Evolutionary conservation across 2,888 invertebrate species (phyloP).

Genomic region (Lobophora halterata): DNA sequence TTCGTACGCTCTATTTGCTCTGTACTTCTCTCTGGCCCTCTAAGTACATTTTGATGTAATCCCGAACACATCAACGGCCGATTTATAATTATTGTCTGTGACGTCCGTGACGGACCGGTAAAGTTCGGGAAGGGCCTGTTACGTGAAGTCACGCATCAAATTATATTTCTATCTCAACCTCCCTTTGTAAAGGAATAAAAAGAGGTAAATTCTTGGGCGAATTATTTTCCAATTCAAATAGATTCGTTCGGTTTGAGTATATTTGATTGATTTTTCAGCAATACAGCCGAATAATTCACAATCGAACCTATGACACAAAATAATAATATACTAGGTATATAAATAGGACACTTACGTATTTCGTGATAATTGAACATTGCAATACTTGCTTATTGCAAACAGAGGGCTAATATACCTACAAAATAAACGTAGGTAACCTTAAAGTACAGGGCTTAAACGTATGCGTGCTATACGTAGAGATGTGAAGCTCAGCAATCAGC

Average conservation of each 20-base stretch:
- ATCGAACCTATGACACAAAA: too few relatives aligned
- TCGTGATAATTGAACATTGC: slow-evolving; percentile 10
- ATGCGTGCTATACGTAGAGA: slow-evolving; percentile 15
- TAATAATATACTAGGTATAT: too few relatives aligned
- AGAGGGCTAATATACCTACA: slow-evolving; percentile 19
- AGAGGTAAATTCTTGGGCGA: too few relatives aligned
- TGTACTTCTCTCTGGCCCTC: slow-evolving; percentile 34
- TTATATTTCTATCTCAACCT: too few relatives aligned
- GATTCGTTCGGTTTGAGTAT: too few relatives aligned
- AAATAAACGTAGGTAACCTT: slow-evolving; percentile 15
- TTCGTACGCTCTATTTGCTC: slow-evolving; percentile 53
- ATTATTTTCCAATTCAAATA: too few relatives aligned
- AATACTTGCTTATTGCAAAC: slow-evolving; percentile 21
- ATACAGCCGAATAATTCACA: too few relatives aligned
- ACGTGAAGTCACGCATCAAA: too few relatives aligned
- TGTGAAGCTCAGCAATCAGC: slow-evolving; percentile 45
- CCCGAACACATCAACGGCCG: slow-evolving; percentile 11
- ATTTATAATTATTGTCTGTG: slow-evolving; percentile 10
- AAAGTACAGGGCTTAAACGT: slow-evolving; percentile 17
- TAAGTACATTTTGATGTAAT: slow-evolving; percentile 36
- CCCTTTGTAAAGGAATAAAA: too few relatives aligned
- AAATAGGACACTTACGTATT: slow-evolving; percentile 7
- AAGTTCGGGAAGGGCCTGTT: too few relatives aligned
- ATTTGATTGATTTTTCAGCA: too few relatives aligned
- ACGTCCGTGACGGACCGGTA: neutral